Evolutionary conservation across 2,888 invertebrate species (phyloP), one percentile per base, ranked within the genome.

Genomic region (Drosophila monieri): DNA sequence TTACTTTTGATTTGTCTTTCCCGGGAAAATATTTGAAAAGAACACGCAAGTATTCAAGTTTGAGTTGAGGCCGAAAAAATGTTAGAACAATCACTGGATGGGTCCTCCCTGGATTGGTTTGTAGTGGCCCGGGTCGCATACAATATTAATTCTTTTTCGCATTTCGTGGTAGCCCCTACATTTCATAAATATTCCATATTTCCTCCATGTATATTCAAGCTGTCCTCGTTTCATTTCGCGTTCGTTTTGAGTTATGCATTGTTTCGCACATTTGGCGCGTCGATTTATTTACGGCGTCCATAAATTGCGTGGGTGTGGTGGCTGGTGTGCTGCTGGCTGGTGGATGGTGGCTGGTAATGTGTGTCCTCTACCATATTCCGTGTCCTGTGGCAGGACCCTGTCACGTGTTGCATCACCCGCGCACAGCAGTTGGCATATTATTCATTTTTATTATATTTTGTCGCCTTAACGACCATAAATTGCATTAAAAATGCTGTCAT

Each of bases 361-460:
- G 43, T 43, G 55, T 46, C 44, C 37, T 48, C 48, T 54, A 37
- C n/a, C 44, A 39, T 43, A 39, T 23, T 23, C 58, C 55, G 62
- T 60, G 76, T 74, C 65, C 60, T 76, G 76, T 74, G 84, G 80
- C 84, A 74, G 69, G 51, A 68, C 66, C 65, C 76, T 77, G 72
- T 81, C 81, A 81, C 85, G 78, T 85, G 81, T 81, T 85, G 81
- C 85, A 85, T 85, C 43, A 52, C 37, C 62, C 66, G 65, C 47
- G 65, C 67, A 69, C 68, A 70, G 44, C 84, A 84, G 76, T 79
- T 83, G 80, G 77, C 77, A 76, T 85, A 84, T 84, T 77, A 86
- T 84, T 84, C 86, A 84, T 87, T 87, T 87, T 87, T 85, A 87
- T 87, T 85, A 83, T 87, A 86, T 80, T 84, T 84, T 85, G 85